A percentile compares a stretch with the other conserved stretches of the same genome.
Conservation (phyloP, 1,140 invertebrate genomes). For the Papilio polytes region DNA sequence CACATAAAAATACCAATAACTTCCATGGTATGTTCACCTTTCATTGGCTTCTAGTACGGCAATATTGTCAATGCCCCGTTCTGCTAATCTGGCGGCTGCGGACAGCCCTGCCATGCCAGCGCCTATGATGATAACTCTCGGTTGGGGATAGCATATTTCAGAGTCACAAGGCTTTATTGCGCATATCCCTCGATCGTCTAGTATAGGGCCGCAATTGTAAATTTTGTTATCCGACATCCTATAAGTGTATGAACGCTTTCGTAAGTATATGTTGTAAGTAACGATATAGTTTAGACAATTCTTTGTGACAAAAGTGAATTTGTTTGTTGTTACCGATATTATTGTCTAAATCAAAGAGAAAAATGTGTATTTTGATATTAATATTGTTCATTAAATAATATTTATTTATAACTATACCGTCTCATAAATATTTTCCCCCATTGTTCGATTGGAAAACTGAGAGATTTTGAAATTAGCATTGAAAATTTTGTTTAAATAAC, state of each 20-base stretch:
- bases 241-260: neutral
- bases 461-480: constrained; percentile 39
- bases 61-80: constrained; percentile 87
- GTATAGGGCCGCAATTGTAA: constrained; percentile 62
- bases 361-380: neutral
- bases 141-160: constrained; percentile 82
- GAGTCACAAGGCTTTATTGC: constrained; percentile 62
- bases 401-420: constrained; percentile 34
- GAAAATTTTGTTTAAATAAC: constrained; percentile 43
- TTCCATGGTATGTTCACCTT: constrained; percentile 76
- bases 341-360: neutral
- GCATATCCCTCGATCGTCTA: constrained; percentile 65
- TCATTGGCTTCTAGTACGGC: constrained; percentile 88
- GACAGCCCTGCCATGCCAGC: constrained; percentile 89
- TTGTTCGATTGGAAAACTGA: constrained; percentile 27
- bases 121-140: constrained; percentile 87
- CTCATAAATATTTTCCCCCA: constrained; percentile 31
- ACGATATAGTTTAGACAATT: neutral
- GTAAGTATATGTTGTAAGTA: neutral
- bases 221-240: constrained; percentile 55
- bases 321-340: neutral
- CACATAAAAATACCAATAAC: neutral
- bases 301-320: neutral
- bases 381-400: constrained; percentile 13
- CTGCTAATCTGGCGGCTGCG: constrained; percentile 86